Evolutionary conservation across 2,113 vertebrate genomes (phyloP), one percentile per base, ranked within the genome.

Genomic region (Dunckerocampus dactyliophorus): DNA sequence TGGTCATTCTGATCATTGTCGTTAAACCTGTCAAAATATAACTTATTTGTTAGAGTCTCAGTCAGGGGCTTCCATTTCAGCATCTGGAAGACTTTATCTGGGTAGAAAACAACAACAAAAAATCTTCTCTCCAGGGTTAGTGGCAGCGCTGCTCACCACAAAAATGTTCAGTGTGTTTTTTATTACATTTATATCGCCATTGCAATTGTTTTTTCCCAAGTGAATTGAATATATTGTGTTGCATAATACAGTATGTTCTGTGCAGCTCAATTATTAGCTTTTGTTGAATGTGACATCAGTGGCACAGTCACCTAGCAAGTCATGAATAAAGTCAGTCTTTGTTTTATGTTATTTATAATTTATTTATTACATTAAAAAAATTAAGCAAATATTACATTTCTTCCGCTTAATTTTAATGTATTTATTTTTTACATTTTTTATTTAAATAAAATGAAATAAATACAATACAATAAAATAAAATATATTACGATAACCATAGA

Each of bases 81-180:
- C 86, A 87, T 88, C 84, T 89, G 87, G 63, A 77, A 63, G 61
- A 49, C 65, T 77, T 90, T 85, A 86, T 79, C 63, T 65, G 31
- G 68, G 52, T 58, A 51, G 22, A 70, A 69, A 84, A 81, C 66
- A 77, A 55, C 47, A 68, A 58, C 34, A 54, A 70, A 66, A 28
- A 82, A 60, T 71, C 45, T 63, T 56, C 63, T 66, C 70, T 66
- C 67, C 60, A 66, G 72, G 57, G 69, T 72, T 65, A 56, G 45
- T 80, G 37, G 13, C 8, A 31, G 66, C 65, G 46, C 61, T 81
- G 58, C 62, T 75, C 60, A 73, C 28, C 45, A 71, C 78, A n/a
- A 77, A 55, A 71, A 69, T 69, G 71, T 59, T 65, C 60, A 49
- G 2, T 58, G 20, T 58, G 8, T 70, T 69, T 22, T 53, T 72